Evolutionary conservation across 2,113 vertebrate species (phyloP).

Genomic region (Sialia sialis): DNA sequence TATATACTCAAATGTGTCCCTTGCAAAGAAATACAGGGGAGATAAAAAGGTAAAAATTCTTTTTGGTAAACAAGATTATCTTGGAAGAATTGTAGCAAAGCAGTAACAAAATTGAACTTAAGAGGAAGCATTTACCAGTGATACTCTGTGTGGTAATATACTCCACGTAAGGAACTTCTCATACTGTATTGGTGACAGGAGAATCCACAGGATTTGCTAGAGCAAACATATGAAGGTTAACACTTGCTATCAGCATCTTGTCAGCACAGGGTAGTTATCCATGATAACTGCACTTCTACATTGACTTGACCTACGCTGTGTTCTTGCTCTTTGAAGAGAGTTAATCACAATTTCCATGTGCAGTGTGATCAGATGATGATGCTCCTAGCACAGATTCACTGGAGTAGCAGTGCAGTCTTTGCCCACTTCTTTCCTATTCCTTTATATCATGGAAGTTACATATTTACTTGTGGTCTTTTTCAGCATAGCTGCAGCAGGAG

Average conservation of each 20-base stretch:
- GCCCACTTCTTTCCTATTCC: neutral
- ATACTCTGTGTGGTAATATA: neutral
- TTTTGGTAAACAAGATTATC: neutral
- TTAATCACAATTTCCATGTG: neutral
- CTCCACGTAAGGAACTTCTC: neutral
- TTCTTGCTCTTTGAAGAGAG: neutral
- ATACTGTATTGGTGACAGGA: neutral
- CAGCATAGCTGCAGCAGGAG: neutral
- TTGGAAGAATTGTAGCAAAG: neutral
- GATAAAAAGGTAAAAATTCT: neutral
- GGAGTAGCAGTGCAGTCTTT: neutral
- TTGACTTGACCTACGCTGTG: neutral
- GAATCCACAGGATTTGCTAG: neutral
- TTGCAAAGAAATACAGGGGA: rapidly evolving
- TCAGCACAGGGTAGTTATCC: neutral
- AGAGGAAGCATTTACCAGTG: neutral
- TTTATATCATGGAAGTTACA: neutral
- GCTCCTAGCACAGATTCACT: neutral
- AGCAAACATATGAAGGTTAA: neutral
- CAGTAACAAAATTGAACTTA: neutral
- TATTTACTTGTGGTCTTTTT: neutral
- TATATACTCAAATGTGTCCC: neutral
- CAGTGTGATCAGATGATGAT: neutral
- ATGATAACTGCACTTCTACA: neutral
- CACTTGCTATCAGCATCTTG: neutral